phyloP scores from a whole-genome alignment of 1,140 invertebrate genomes.

The Drosophila dunni region DNA sequence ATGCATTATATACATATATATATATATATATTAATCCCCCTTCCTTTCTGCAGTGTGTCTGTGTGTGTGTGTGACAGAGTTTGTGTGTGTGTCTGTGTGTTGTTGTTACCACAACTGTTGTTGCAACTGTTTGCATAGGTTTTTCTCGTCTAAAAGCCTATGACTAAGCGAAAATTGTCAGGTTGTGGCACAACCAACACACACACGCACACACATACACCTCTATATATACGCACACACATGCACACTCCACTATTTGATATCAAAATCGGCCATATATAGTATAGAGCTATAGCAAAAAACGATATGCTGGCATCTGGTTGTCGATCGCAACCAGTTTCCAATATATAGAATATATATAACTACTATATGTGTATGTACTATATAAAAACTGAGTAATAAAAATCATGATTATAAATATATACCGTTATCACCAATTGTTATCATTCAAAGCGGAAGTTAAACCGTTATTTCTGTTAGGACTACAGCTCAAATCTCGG shows the following conservation, averaged over 20 bases:
- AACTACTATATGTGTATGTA: slow-evolving; percentile 58
- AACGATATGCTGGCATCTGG: slow-evolving; percentile 52
- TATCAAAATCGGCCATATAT: slow-evolving; percentile 77
- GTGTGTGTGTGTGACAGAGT: background rate
- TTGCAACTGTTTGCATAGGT: slow-evolving; percentile 81
- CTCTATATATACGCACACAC: background rate
- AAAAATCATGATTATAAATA: slow-evolving; percentile 47
- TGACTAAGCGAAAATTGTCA: slow-evolving; percentile 66
- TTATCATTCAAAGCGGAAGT: background rate
- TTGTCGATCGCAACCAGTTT: slow-evolving; percentile 15
- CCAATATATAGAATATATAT: slow-evolving; percentile 51
- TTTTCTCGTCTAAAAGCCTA: slow-evolving; percentile 83
- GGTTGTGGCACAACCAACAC: background rate
- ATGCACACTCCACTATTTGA: slow-evolving; percentile 40
- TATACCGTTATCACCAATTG: slow-evolving; percentile 29
- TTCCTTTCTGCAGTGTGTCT: slow-evolving; percentile 10
- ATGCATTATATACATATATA: slow-evolving; percentile 39
- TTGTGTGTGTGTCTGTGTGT: slow-evolving; percentile 1
- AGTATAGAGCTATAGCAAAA: slow-evolving; percentile 55
- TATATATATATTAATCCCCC: slow-evolving; percentile 41
- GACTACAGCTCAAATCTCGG: too few species aligned
- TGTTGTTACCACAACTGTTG: slow-evolving; percentile 4
- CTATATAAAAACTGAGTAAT: slow-evolving; percentile 51
- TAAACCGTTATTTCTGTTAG: too few species aligned
- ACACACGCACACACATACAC: slow-evolving; percentile 3